Percentiles rank a stretch among this genome's conserved stretches.
These are phyloP conservation scores for Gracilinanus agilis DNA, from an alignment of 2,113 vertebrate genomes.

Conservation along the genomic window DNA sequence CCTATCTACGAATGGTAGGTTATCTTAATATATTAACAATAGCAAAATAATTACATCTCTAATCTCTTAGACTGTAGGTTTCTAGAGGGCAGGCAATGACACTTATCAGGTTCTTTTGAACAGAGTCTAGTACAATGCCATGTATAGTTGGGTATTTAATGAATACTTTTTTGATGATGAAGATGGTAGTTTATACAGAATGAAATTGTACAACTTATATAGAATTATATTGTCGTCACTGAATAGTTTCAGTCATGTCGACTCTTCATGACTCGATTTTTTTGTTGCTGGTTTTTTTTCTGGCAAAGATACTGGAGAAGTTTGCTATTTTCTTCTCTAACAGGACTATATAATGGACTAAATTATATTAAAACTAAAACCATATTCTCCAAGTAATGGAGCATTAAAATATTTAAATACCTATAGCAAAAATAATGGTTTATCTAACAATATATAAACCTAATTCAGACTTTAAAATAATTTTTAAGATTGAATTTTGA, in stretches of 20 bases:
- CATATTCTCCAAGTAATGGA: background rate
- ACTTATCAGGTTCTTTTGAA: background rate
- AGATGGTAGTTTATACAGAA: constrained; percentile 1
- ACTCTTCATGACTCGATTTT: no score
- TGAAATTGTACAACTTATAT: background rate
- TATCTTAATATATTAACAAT: background rate
- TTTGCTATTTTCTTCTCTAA: no score
- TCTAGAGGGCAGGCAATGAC: background rate
- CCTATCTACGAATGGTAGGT: background rate
- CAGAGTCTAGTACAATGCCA: background rate
- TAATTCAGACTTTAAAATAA: constrained; percentile 4
- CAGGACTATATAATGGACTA: background rate
- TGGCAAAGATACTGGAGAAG: no score
- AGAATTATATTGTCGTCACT: background rate
- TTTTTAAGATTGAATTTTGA: background rate
- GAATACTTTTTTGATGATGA: constrained; percentile 4
- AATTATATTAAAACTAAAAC: background rate
- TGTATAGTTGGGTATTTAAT: background rate
- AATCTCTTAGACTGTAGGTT: background rate
- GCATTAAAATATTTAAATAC: background rate
- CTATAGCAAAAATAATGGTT: background rate
- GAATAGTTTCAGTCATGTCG: no score
- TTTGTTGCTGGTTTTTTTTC: no score
- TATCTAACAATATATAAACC: constrained; percentile 12
- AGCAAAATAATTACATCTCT: background rate